Evolutionary conservation across 2,113 vertebrate species (phyloP).

Genomic region (Genyomyrus donnyi): DNA sequence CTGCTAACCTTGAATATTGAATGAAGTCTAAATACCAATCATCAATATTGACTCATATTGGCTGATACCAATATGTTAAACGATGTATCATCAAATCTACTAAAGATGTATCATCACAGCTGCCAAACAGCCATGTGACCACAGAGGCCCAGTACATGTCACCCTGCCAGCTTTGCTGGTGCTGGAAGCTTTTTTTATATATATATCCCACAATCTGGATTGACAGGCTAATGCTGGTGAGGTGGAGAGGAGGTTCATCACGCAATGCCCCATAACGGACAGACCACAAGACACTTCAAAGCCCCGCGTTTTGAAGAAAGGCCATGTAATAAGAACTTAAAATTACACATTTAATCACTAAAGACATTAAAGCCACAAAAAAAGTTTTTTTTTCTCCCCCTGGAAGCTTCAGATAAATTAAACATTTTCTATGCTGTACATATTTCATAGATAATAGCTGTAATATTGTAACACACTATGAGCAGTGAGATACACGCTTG

Average conservation of each 20-base stretch:
- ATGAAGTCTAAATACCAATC: not conserved
- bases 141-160: not conserved
- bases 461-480: not conserved
- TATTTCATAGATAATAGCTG: not conserved
- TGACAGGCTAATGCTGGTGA: not conserved
- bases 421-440: not conserved
- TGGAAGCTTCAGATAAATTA: not conserved
- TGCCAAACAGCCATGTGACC: not conserved
- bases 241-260: not conserved
- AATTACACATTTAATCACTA: slow-evolving; percentile 5
- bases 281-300: not conserved
- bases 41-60: not conserved
- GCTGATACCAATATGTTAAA: not conserved
- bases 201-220: not conserved
- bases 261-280: not conserved
- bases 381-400: not conserved
- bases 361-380: not conserved
- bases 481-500: not conserved
- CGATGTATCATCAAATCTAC: not conserved
- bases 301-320: not conserved
- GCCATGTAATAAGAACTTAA: not conserved
- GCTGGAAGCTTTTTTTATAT: not conserved
- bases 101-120: not conserved
- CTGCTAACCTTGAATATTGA: not conserved
- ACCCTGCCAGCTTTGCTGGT: not conserved